These are phyloP conservation scores for Monodelphis domestica DNA, from an alignment of 2,797 vertebrate species.

Conservation along the genomic window DNA sequence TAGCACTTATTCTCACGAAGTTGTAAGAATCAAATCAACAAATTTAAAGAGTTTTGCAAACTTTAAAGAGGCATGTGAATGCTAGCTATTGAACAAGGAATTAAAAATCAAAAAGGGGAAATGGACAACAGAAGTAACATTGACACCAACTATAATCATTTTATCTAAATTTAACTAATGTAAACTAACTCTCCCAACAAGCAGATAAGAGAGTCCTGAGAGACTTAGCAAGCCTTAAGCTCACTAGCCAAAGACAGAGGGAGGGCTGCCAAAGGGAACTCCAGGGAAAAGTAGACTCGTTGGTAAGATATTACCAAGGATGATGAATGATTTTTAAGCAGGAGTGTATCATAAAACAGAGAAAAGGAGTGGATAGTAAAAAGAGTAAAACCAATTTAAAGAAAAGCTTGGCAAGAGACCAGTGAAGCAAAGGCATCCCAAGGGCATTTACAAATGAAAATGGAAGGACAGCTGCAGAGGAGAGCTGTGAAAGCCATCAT, in stretches of 20 bases:
- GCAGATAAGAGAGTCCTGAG: not conserved
- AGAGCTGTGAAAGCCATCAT: not conserved
- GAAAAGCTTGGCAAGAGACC: not conserved
- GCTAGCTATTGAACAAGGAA: not conserved
- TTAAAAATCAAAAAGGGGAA: not conserved
- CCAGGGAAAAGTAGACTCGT: not conserved
- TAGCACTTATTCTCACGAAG: not conserved
- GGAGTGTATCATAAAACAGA: not conserved
- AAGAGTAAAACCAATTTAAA: slow-evolving; percentile 3
- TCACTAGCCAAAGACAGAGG: not conserved
- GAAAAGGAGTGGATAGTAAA: not conserved
- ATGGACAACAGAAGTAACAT: not conserved
- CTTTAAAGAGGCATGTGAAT: not conserved
- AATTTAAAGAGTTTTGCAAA: not conserved
- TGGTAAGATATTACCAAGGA: not conserved
- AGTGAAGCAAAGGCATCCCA: not conserved
- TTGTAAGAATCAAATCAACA: not conserved
- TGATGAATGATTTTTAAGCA: not conserved
- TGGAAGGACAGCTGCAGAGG: not conserved
- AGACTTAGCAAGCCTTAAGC: not conserved
- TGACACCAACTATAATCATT: not conserved
- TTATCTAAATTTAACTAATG: not conserved
- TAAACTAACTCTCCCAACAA: not conserved
- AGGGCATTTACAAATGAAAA: not conserved
- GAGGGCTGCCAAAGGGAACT: not conserved